These are phyloP conservation scores for Tachystola acroxantha DNA, from an alignment of 2,888 invertebrate species.

Conservation along the genomic window DNA sequence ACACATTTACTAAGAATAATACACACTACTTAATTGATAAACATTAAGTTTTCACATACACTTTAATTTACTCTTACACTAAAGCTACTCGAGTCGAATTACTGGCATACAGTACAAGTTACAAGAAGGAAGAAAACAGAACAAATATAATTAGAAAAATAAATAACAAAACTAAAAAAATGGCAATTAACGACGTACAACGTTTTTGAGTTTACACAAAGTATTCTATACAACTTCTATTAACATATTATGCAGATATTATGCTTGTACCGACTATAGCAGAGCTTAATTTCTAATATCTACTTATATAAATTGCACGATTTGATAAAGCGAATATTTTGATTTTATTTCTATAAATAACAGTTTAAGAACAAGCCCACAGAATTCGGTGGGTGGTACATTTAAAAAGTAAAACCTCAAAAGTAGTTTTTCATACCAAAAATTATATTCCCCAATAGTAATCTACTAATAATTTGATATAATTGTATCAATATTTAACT, in stretches of 20 bases:
- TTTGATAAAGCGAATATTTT: conserved; percentile 69
- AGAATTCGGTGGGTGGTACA: conserved; percentile 36
- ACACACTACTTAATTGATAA: conserved; percentile 55
- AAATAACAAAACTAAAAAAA: conserved; percentile 64
- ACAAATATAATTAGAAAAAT: conserved; percentile 67
- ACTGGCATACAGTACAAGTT: conserved; percentile 63
- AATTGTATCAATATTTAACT: too few species aligned
- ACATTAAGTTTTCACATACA: conserved; percentile 55
- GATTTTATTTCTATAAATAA: conserved; percentile 19
- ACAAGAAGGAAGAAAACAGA: conserved; percentile 45
- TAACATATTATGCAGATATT: conserved; percentile 43
- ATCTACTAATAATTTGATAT: too few species aligned
- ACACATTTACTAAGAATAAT: conserved; percentile 62
- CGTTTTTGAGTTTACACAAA: conserved; percentile 19
- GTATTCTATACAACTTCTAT: conserved; percentile 43
- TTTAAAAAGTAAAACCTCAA: too few species aligned
- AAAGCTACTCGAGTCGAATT: conserved; percentile 52
- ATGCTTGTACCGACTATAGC: conserved; percentile 37
- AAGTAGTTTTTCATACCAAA: too few species aligned
- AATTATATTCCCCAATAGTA: too few species aligned
- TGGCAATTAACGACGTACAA: conserved; percentile 15
- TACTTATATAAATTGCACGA: conserved; percentile 74
- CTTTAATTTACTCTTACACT: conserved; percentile 46
- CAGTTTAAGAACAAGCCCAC: conserved; percentile 32
- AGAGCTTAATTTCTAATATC: conserved; percentile 49